Base-by-base conservation (phyloP, 2,113 vertebrate genomes). In the Plestiodon gilberti region DNA sequence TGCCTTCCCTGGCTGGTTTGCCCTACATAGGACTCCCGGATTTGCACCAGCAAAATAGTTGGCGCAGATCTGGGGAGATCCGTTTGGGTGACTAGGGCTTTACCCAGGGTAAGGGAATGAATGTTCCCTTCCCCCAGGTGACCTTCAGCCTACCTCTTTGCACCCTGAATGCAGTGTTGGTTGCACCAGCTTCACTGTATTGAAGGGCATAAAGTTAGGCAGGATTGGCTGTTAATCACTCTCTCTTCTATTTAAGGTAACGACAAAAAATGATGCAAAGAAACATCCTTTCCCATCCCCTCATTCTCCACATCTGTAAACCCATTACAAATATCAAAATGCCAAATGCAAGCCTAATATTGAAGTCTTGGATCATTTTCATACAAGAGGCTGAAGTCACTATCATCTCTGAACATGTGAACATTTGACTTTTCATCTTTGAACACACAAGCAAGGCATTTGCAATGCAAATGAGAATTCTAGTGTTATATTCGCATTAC, bases 161-260 rank as follows among this genome's bases (percentile, higher is more conserved):
- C n/a, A n/a, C n/a, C n/a, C n/a, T n/a, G n/a, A n/a, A n/a, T n/a
- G n/a, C n/a, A n/a, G n/a, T n/a, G n/a, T n/a, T n/a, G n/a, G n/a
- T n/a, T n/a, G n/a, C n/a, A n/a, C n/a, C n/a, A n/a, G n/a, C n/a
- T n/a, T n/a, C n/a, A n/a, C n/a, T n/a, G n/a, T n/a, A n/a, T n/a
- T n/a, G n/a, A n/a, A n/a, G n/a, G n/a, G n/a, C n/a, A n/a, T n/a
- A 48, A 48, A 48, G 43, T 48, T 4, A 8, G 43, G 4, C 8
- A 48, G 8, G 43, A 48, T 48, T 79, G 55, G 64, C 70, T 40
- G 28, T 90, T 87, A 82, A 33, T 28, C 14, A 89, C 81, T 81
- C 64, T 33, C 59, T 28, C 33, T 90, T 87, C 87, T 70, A 0
- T 77, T 55, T 61, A 86, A 14, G 52, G 40, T 69, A 48, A 78